Evolutionary conservation across 2,797 vertebrate species (phyloP), one percentile per base, ranked within the genome.

Genomic region (Intellagama lesueurii): DNA sequence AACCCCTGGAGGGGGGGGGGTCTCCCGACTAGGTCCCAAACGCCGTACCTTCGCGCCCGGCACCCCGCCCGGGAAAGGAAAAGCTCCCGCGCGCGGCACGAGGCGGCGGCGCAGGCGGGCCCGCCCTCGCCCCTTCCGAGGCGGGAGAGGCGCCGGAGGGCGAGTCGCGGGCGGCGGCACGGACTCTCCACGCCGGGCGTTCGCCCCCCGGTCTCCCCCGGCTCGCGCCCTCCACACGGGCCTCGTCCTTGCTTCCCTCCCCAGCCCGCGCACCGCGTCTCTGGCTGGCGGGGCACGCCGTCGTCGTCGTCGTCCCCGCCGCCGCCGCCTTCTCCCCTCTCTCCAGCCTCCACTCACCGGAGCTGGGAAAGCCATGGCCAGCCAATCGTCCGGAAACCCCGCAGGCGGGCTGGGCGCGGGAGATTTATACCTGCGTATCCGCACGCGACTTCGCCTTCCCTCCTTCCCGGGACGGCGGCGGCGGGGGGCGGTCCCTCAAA

Each of bases 331-430:
- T 17, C 64, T 22, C 1, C 24, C 32, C 44, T 26, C 35, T 17
- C 32, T 26, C 49, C 24, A 6, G 60, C 76, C 32, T 28, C 64
- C 12, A 81, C 88, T 90, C 85, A 86, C 89, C 85, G 60, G 85
- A 70, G 70, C 0, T 5, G 72, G 28, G n/a, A 87, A 87, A 30
- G 89, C 85, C 89, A 90, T 90, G 19, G 0, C 78, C 30, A 77
- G 32, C n/a, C 16, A n/a, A 35, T 11, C 40, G 60, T 77, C 44
- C 56, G 60, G 70, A 40, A 86, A 77, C 40, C 56, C 84, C 44
- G 56, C n/a, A 7, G n/a, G 1, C 11, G 26, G 11, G 56, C 70
- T 5, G 17, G 16, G 19, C 44, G 72, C 78, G 73, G 85, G 79
- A n/a, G 26, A 56, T 77, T 90, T 90, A 90, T 90, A 83, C n/a